These are phyloP conservation scores for Pardosa pseudoannulata DNA, from an alignment of 2,888 invertebrate species.

Conservation along the genomic window DNA sequence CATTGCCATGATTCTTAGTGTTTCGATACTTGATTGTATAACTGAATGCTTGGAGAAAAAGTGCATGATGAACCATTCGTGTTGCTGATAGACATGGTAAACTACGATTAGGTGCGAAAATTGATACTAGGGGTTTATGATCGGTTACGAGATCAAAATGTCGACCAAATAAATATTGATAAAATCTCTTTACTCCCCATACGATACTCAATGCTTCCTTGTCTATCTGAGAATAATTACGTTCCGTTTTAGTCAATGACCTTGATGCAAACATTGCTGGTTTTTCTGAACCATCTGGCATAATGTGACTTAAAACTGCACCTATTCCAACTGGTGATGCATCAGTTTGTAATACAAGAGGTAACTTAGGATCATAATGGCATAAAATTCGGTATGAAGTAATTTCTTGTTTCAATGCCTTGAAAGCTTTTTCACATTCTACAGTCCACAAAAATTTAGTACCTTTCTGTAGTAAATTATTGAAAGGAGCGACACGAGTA, in stretches of 20 bases:
- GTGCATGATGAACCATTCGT: constrained; percentile 76
- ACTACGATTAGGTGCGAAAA: constrained; percentile 74
- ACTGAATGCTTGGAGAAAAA: constrained; percentile 43
- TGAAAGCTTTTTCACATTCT: constrained; percentile 41
- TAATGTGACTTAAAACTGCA: constrained; percentile 76
- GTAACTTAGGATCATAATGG: constrained; percentile 75
- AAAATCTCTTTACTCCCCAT: constrained; percentile 76
- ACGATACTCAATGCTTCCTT: constrained; percentile 76
- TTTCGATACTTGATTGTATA: constrained; percentile 46
- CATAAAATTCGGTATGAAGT: constrained; percentile 68
- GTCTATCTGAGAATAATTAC: constrained; percentile 77
- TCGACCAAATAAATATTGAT: constrained; percentile 73
- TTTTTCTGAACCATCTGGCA: constrained; percentile 76
- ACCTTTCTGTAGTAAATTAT: constrained; percentile 42
- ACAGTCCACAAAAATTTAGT: constrained; percentile 40
- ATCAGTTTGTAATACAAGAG: constrained; percentile 76
- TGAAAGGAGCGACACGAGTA: constrained; percentile 37
- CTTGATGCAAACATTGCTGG: constrained; percentile 78
- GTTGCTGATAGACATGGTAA: constrained; percentile 76
- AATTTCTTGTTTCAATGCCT: constrained; percentile 39
- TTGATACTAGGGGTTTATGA: constrained; percentile 18
- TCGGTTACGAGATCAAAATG: constrained; percentile 13
- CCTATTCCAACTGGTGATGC: constrained; percentile 76
- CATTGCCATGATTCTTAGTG: constrained; percentile 37
- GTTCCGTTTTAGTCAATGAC: constrained; percentile 75